These are phyloP conservation scores for Cerastoderma edule DNA, from an alignment of 2,888 invertebrate genomes.

Conservation along the genomic window DNA sequence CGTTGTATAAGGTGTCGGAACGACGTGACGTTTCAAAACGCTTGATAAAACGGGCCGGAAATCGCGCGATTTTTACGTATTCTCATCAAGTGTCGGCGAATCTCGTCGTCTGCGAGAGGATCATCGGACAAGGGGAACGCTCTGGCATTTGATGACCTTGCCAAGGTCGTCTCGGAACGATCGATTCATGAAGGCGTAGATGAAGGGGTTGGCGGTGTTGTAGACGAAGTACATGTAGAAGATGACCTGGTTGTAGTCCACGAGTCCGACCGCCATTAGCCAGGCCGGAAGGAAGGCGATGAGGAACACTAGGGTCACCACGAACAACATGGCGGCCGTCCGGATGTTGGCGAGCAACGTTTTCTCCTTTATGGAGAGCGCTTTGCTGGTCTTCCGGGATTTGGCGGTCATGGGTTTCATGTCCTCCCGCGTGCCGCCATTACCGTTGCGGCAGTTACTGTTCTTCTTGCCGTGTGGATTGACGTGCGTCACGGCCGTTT, in stretches of 20 bases:
- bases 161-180: conserved; percentile 79
- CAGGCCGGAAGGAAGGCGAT: conserved; percentile 81
- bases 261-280: conserved; percentile 73
- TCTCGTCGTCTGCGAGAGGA: background rate
- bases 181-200: conserved; percentile 83
- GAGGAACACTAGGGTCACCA: conserved; percentile 82
- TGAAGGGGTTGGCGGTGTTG: conserved; percentile 81
- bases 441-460: conserved; percentile 20
- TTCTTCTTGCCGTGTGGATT: conserved; percentile 53
- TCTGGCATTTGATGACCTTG: conserved; percentile 56
- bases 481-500: conserved; percentile 56
- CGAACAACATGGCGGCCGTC: conserved; percentile 83
- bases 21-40: background rate
- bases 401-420: conserved; percentile 37
- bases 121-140: conserved; percentile 49
- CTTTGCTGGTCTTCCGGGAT: conserved; percentile 26
- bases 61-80: background rate
- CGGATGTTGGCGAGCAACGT: conserved; percentile 77
- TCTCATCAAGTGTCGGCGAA: background rate
- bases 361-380: conserved; percentile 56
- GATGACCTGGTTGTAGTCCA: conserved; percentile 71
- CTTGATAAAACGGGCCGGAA: background rate
- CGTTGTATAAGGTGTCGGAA: background rate
- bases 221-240: conserved; percentile 82
- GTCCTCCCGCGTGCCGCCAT: conserved; percentile 7